A percentile compares a stretch with the other conserved stretches of the same genome.
phyloP scores from a whole-genome alignment of 2,113 vertebrate genomes.

The Psilopogon haemacephalus region DNA sequence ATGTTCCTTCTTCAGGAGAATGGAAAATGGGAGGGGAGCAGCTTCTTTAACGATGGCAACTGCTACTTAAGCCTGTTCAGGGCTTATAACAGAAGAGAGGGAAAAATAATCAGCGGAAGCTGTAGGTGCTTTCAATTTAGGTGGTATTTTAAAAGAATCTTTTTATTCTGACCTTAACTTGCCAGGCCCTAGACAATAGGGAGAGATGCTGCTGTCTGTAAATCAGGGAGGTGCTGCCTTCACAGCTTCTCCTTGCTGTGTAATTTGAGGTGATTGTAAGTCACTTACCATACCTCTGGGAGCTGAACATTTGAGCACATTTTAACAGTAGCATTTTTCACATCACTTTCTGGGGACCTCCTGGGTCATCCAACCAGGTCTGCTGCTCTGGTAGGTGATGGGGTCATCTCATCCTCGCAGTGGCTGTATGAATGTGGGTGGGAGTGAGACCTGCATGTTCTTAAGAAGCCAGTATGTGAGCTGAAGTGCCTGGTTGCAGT shows the following conservation, averaged over 20 bases:
- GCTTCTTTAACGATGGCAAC: background rate
- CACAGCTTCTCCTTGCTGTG: background rate
- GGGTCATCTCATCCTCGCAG: too few relatives aligned
- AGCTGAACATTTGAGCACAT: background rate
- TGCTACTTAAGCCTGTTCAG: conserved; percentile 5
- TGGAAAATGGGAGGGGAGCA: background rate
- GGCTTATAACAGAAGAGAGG: background rate
- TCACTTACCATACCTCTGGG: background rate
- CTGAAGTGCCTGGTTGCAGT: background rate
- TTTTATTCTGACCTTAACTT: conserved; percentile 1
- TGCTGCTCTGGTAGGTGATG: accelerated
- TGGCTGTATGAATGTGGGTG: accelerated
- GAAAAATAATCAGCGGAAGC: background rate
- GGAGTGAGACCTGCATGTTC: background rate
- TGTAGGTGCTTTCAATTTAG: background rate
- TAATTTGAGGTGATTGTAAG: background rate
- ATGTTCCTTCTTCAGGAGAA: background rate
- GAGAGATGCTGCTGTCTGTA: background rate
- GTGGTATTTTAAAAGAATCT: background rate
- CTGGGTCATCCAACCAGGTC: background rate
- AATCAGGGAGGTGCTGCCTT: background rate
- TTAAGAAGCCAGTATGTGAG: accelerated
- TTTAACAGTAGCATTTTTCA: background rate
- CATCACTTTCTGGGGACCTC: background rate
- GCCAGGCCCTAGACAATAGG: background rate